These are phyloP conservation scores for Cabera pusaria DNA, from an alignment of 2,888 invertebrate genomes.

Conservation along the genomic window DNA sequence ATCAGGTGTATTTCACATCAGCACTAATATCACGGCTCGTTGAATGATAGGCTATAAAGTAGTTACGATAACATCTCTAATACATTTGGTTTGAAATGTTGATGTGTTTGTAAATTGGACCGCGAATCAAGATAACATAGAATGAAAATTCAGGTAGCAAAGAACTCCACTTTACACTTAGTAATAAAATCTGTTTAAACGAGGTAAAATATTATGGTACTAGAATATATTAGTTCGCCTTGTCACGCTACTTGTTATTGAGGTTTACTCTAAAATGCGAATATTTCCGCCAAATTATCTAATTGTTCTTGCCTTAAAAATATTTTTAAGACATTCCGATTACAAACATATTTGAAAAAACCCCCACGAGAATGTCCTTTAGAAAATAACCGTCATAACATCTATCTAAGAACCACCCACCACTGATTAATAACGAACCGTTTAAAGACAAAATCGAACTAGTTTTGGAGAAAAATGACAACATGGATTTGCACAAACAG, in stretches of 20 bases:
- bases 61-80: slow-evolving; percentile 21
- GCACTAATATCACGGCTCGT: slow-evolving; percentile 40
- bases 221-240: too few relatives aligned
- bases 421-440: too few relatives aligned
- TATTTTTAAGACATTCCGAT: too few relatives aligned
- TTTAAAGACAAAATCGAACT: too few relatives aligned
- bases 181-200: neutral
- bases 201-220: slow-evolving; percentile 2
- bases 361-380: too few relatives aligned
- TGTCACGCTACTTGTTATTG: neutral
- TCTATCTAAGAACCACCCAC: too few relatives aligned
- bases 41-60: slow-evolving; percentile 35
- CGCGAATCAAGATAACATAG: slow-evolving; percentile 2
- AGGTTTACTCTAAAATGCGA: neutral
- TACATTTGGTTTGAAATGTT: slow-evolving; percentile 13
- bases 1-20: slow-evolving; percentile 25
- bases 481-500: too few relatives aligned
- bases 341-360: too few relatives aligned
- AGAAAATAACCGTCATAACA: too few relatives aligned
- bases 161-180: neutral
- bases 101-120: slow-evolving; percentile 19
- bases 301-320: neutral
- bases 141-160: neutral
- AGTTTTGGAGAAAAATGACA: too few relatives aligned
- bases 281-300: too few relatives aligned